These are phyloP conservation scores for Ditula angustiorana DNA, from an alignment of 2,888 invertebrate genomes.

Conservation along the genomic window DNA sequence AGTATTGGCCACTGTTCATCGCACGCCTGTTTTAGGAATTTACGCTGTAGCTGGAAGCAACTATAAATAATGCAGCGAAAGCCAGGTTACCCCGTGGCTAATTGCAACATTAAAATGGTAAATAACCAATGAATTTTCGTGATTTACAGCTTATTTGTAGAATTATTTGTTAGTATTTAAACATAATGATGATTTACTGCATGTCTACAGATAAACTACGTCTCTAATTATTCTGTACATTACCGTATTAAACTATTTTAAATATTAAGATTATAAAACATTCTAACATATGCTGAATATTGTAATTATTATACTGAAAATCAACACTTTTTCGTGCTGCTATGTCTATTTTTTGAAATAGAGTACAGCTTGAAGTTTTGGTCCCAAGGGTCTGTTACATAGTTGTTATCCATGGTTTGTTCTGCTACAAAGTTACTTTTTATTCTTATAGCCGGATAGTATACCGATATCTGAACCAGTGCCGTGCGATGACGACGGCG, in stretches of 20 bases:
- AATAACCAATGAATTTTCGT: constrained; percentile 41
- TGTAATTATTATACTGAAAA: background rate
- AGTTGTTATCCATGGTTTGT: background rate
- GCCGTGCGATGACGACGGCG: constrained; percentile 62
- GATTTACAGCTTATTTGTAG: background rate
- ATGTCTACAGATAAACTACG: background rate
- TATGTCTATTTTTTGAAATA: background rate
- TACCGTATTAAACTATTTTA: no score
- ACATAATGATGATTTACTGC: background rate
- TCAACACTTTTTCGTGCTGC: background rate
- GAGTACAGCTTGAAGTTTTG: background rate
- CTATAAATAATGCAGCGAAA: constrained; percentile 71
- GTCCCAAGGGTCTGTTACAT: background rate
- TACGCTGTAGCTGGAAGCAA: constrained; percentile 37
- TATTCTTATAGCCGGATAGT: constrained; percentile 58
- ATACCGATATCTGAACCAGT: constrained; percentile 46
- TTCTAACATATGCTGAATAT: background rate
- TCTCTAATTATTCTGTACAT: no score
- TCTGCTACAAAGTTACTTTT: background rate
- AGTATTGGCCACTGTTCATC: background rate
- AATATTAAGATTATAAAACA: background rate
- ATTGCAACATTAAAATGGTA: constrained; percentile 80
- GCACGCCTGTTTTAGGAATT: background rate
- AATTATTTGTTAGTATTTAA: background rate
- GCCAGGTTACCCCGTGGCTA: constrained; percentile 73